A percentile compares a stretch with the other conserved stretches of the same genome.
phyloP scores from a whole-genome alignment of 2,113 vertebrate genomes.

The Serinus canaria region DNA sequence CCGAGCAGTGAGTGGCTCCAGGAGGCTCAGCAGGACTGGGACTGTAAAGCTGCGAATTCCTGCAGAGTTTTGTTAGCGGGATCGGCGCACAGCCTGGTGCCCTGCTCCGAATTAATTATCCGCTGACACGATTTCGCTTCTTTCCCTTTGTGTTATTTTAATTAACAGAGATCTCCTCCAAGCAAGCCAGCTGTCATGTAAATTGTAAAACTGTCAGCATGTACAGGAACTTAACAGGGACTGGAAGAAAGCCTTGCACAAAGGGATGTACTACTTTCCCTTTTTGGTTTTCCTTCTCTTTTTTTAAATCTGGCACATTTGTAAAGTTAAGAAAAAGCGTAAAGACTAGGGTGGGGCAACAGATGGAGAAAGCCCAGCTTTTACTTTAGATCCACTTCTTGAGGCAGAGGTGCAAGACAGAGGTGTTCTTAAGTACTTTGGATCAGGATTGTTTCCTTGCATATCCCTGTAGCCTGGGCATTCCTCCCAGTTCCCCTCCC shows the following conservation, averaged over 20 bases:
- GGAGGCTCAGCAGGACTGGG: neutral
- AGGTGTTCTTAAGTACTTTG: neutral
- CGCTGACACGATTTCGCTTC: slow-evolving; percentile 61
- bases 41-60: slow-evolving; percentile 38
- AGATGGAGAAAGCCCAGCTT: neutral
- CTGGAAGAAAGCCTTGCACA: slow-evolving; percentile 36
- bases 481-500: neutral
- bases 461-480: neutral
- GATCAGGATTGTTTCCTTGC: neutral
- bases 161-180: slow-evolving; percentile 80
- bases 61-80: slow-evolving; percentile 53
- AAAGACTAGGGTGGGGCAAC: neutral
- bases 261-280: slow-evolving; percentile 45
- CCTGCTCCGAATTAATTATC: slow-evolving; percentile 76
- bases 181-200: slow-evolving; percentile 79
- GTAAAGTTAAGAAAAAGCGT: neutral
- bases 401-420: neutral
- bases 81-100: slow-evolving; percentile 38
- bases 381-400: neutral
- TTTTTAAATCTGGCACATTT: neutral
- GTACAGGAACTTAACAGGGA: slow-evolving; percentile 69
- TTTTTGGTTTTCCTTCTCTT: neutral
- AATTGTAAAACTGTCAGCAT: slow-evolving; percentile 76
- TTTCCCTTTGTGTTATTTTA: slow-evolving; percentile 78
- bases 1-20: neutral